Conservation (phyloP, 1,140 invertebrate genomes). For the Euwallacea similis region DNA sequence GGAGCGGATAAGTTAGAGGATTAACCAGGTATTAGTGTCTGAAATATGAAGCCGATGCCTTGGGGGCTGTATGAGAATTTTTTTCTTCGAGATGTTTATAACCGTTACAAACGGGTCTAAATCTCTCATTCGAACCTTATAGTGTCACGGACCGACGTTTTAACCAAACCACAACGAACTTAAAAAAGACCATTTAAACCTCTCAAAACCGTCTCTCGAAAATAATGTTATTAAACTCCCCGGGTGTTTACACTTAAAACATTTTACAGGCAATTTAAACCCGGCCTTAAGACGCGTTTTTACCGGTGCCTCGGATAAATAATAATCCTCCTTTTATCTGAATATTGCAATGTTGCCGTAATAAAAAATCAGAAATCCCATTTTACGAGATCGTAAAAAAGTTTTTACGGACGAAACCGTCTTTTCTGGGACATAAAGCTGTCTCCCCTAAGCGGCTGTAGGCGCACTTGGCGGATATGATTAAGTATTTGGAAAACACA, state of each 20-base stretch:
- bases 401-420: not conserved
- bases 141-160: no score
- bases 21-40: constrained; percentile 33
- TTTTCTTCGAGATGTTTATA: constrained; percentile 2
- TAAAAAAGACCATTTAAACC: no score
- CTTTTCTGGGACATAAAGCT: no score
- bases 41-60: constrained; percentile 28
- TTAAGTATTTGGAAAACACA: no score
- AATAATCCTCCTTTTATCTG: constrained; percentile 20
- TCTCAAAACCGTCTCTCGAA: not conserved
- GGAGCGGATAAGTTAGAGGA: constrained; percentile 28
- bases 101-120: no score
- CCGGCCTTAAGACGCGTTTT: constrained; percentile 11
- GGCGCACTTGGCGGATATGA: no score
- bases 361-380: constrained; percentile 21
- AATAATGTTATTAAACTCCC: constrained; percentile 13
- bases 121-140: no score
- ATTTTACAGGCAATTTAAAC: constrained; percentile 22
- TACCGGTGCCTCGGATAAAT: constrained; percentile 19
- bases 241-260: constrained; percentile 18
- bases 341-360: constrained; percentile 12
- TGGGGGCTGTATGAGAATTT: constrained; percentile 21
- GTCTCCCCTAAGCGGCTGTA: no score
- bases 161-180: no score
- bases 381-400: constrained; percentile 20